A percentile compares a stretch with the other conserved stretches of the same genome.
phyloP scores from a whole-genome alignment of 2,797 vertebrate species.

The Gallinago solitaria region DNA sequence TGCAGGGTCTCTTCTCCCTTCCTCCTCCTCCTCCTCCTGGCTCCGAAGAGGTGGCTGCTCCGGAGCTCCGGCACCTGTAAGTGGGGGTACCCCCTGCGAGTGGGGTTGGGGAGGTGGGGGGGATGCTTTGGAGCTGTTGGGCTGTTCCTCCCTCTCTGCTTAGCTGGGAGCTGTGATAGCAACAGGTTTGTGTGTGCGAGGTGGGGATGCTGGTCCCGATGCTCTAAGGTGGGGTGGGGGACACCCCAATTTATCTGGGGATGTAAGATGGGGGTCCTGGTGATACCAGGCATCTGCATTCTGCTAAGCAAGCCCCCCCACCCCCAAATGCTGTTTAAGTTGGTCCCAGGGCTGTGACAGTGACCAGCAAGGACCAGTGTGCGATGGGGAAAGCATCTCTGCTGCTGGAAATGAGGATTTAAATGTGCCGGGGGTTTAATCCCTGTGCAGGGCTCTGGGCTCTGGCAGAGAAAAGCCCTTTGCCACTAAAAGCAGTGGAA shows the following conservation, averaged over 20 bases:
- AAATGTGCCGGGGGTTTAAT: not conserved
- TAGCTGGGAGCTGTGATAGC: not conserved
- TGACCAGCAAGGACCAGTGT: not conserved
- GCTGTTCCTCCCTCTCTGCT: not conserved
- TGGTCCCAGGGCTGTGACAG: not conserved
- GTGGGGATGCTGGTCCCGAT: not conserved
- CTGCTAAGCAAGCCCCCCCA: not conserved
- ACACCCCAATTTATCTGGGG: not conserved
- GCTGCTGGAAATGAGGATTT: not conserved
- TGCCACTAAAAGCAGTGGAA: too few relatives aligned
- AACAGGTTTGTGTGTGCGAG: not conserved
- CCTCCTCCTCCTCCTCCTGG: not conserved
- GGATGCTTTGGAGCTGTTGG: not conserved
- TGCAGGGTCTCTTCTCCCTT: not conserved
- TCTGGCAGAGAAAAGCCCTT: not conserved
- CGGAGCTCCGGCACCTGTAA: not conserved
- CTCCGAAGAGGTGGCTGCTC: not conserved
- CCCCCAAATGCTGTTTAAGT: fast-evolving
- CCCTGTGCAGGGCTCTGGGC: too few relatives aligned
- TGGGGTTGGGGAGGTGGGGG: not conserved
- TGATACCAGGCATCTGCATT: not conserved
- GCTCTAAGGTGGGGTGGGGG: not conserved
- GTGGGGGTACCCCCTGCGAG: not conserved
- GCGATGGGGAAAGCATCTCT: not conserved
- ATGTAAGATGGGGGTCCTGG: not conserved